Evolutionary conservation across 2,113 vertebrate species (phyloP).

Genomic region (Entomyzon cyanotis): DNA sequence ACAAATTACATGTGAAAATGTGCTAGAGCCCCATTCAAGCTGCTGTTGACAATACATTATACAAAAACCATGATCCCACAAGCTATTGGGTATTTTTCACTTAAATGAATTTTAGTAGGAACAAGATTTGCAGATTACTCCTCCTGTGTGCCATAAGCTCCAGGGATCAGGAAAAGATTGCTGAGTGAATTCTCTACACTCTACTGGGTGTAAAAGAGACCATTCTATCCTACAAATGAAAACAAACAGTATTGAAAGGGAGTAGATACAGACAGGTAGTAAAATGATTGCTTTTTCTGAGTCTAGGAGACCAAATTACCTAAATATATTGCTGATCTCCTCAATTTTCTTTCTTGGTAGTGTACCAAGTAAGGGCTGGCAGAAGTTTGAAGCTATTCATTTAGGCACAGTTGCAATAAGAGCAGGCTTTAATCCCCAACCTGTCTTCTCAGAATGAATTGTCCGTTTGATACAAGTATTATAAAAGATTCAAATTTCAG

Average conservation of each 20-base stretch:
- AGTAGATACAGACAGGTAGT: not conserved
- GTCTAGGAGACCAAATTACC: not conserved
- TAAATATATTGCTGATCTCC: not conserved
- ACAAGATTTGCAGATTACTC: not conserved
- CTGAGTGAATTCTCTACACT: not conserved
- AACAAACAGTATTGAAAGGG: not conserved
- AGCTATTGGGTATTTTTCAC: not conserved
- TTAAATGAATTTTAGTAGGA: slow-evolving; percentile 2
- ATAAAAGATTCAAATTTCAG: not conserved
- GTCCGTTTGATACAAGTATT: not conserved
- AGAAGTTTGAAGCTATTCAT: not conserved
- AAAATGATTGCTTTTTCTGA: not conserved
- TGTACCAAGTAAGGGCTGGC: not conserved
- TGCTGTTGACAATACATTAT: not conserved
- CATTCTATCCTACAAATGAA: not conserved
- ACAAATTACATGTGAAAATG: not conserved
- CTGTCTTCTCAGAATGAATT: not conserved
- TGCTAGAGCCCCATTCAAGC: not conserved
- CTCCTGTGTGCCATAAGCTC: not conserved
- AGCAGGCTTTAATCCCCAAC: not conserved
- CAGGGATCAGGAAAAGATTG: not conserved
- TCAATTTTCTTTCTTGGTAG: not conserved
- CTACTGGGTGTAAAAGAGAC: not conserved
- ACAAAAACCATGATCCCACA: not conserved
- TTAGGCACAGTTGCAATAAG: not conserved